Evolutionary conservation across 2,113 vertebrate species (phyloP), one percentile per base, ranked within the genome.

Genomic region (Condylura cristata): DNA sequence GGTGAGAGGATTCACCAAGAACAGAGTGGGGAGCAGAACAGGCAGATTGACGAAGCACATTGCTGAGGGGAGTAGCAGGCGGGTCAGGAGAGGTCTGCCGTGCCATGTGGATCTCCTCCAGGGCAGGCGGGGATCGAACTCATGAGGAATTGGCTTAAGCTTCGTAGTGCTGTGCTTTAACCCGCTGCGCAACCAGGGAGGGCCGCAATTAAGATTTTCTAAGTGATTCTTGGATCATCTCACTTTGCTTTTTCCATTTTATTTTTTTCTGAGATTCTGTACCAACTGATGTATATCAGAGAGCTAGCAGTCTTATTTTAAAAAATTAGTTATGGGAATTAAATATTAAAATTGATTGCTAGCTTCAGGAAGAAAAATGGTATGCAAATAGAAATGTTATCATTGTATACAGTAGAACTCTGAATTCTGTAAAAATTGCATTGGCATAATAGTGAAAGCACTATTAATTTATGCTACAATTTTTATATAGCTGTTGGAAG

Each of bases 261-360:
- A 4, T 91, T 63, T 44, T 82, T 44, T 79, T 88, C 41, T 51
- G 46, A 56, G 26, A 46, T 28, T 60, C 34, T 41, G 39, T 86
- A 56, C 56, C 53, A 78, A 2, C 63, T 83, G 32, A 51, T 68
- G 51, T 14, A 81, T 39, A 89, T 86, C 48, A 65, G 41, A 39
- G 17, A 76, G 74, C 34, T 81, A 37, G 46, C 32, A 83, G 32
- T 76, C 58, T 89, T 83, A 81, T 81, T 71, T 91, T 92, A 76
- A 39, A 24, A 32, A 89, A 61, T 80, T 80, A 90, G 58, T 17
- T 84, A 9, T 84, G 17, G 48, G 22, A 85, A 79, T 80, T 74
- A n/a, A 88, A 85, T 88, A 94, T 88, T 94, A 63, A 75, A 95
- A 83, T 37, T 32, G 90, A 83, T 92, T 95, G 51, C 24, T 46